Percentiles rank a stretch among this genome's conserved stretches.
These are phyloP conservation scores for Myotis vivesi DNA, from an alignment of 2,797 vertebrate genomes.

Conservation along the genomic window DNA sequence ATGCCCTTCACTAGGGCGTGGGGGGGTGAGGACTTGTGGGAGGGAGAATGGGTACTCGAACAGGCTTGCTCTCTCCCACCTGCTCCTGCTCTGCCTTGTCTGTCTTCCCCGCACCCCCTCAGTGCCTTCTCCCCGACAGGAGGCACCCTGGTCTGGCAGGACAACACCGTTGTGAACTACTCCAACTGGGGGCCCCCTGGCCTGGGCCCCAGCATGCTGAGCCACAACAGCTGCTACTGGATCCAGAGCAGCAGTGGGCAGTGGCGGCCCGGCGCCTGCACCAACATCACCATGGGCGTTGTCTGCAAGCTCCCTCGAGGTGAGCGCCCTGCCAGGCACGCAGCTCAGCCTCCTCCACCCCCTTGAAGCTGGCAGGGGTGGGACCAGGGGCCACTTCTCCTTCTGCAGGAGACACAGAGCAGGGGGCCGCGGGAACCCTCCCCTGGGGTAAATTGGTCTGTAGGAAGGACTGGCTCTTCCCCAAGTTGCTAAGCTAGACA, in stretches of 20 bases:
- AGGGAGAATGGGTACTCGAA: background rate
- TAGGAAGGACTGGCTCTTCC: background rate
- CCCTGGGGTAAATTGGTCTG: background rate
- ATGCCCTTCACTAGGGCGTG: background rate
- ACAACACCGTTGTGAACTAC: constrained; percentile 90
- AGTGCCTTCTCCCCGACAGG: constrained; percentile 80
- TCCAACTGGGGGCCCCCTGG: constrained; percentile 95
- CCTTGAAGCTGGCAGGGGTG: fast-evolving
- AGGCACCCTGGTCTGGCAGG: constrained; percentile 91
- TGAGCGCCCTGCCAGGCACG: constrained; percentile 65
- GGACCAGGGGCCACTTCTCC: fast-evolving
- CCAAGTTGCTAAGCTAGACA: background rate
- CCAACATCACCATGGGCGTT: constrained; percentile 93
- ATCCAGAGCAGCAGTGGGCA: constrained; percentile 94
- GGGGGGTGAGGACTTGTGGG: too few relatives aligned
- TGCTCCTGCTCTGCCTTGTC: background rate
- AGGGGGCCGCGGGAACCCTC: background rate
- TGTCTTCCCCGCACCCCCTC: background rate
- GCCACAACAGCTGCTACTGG: constrained; percentile 97
- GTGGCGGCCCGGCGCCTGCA: constrained; percentile 94
- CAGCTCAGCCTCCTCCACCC: fast-evolving
- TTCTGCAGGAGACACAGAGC: too few relatives aligned
- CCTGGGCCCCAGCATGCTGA: constrained; percentile 92
- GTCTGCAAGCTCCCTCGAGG: constrained; percentile 95
- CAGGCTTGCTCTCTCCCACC: background rate